Conservation (phyloP, 2,113 vertebrate genomes). For the Lepisosteus oculatus region DNA sequence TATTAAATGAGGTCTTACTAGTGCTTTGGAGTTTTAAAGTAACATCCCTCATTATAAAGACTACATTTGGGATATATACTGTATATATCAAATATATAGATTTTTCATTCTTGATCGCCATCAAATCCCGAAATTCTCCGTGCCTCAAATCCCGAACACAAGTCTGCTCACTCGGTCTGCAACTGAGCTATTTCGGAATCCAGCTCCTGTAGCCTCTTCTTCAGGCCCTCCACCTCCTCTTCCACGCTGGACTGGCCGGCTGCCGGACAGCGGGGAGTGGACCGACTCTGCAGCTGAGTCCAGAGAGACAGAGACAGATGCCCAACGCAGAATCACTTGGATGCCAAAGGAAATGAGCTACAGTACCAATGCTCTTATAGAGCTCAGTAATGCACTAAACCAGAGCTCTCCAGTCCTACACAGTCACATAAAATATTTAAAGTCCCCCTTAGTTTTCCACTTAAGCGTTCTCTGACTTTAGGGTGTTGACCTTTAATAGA, state of each 20-base stretch:
- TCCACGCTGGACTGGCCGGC: constrained; percentile 20
- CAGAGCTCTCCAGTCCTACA: neutral
- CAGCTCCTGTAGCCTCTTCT: constrained; percentile 47
- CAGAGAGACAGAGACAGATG: constrained; percentile 7
- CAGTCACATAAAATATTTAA: neutral
- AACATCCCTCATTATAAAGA: too few relatives aligned
- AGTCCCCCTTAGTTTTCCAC: neutral
- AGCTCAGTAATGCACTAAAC: neutral
- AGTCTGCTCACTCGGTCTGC: constrained; percentile 55
- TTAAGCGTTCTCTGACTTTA: neutral
- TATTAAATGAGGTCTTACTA: too few relatives aligned
- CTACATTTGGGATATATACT: too few relatives aligned
- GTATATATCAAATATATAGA: too few relatives aligned
- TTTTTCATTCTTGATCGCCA: too few relatives aligned
- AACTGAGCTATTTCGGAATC: constrained; percentile 58
- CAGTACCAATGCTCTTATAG: neutral
- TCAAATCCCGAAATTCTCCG: too few relatives aligned
- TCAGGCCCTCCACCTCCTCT: constrained; percentile 55
- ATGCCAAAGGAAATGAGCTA: neutral
- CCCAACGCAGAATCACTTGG: neutral
- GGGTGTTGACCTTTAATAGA: too few relatives aligned
- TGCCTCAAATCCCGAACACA: too few relatives aligned
- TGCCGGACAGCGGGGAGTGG: neutral
- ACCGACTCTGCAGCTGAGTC: constrained; percentile 47
- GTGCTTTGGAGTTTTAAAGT: too few relatives aligned